Conservation (phyloP, 2,797 vertebrate species). For the Enteromius anoplus region DNA sequence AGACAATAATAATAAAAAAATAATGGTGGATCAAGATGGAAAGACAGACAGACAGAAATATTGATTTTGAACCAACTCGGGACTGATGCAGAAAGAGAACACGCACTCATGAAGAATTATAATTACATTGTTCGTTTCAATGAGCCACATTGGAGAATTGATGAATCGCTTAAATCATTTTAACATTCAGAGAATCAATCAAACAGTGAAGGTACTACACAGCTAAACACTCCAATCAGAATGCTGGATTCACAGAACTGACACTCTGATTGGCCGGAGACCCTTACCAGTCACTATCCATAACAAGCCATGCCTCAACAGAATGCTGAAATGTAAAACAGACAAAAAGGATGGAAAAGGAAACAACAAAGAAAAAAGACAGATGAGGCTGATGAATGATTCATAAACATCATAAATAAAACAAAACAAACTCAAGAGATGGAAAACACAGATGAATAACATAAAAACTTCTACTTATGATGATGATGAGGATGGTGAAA, state of each 20-base stretch:
- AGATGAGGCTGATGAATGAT: slow-evolving; percentile 58
- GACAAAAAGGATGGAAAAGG: slow-evolving; percentile 34
- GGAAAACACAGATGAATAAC: slow-evolving; percentile 48
- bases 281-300: slow-evolving; percentile 75
- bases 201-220: slow-evolving; percentile 28
- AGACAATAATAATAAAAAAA: slow-evolving; percentile 41
- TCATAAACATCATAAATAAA: slow-evolving; percentile 58
- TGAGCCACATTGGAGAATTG: slow-evolving; percentile 11
- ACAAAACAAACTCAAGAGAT: slow-evolving; percentile 53
- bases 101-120: slow-evolving; percentile 40
- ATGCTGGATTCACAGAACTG: slow-evolving; percentile 14
- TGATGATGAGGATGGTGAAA: slow-evolving; percentile 39
- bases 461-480: slow-evolving; percentile 39
- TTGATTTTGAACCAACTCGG: slow-evolving; percentile 6
- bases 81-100: slow-evolving; percentile 13
- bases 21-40: slow-evolving; percentile 23
- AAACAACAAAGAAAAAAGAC: slow-evolving; percentile 44
- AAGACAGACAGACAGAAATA: slow-evolving; percentile 28
- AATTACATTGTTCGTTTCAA: slow-evolving; percentile 39
- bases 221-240: slow-evolving; percentile 53
- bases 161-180: slow-evolving; percentile 22
- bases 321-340: slow-evolving; percentile 53
- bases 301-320: slow-evolving; percentile 63
- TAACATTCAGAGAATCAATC: slow-evolving; percentile 40
- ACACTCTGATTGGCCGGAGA: slow-evolving; percentile 65